phyloP scores from a whole-genome alignment of 2,113 vertebrate species.

The Melanerpes aurifrons region DNA sequence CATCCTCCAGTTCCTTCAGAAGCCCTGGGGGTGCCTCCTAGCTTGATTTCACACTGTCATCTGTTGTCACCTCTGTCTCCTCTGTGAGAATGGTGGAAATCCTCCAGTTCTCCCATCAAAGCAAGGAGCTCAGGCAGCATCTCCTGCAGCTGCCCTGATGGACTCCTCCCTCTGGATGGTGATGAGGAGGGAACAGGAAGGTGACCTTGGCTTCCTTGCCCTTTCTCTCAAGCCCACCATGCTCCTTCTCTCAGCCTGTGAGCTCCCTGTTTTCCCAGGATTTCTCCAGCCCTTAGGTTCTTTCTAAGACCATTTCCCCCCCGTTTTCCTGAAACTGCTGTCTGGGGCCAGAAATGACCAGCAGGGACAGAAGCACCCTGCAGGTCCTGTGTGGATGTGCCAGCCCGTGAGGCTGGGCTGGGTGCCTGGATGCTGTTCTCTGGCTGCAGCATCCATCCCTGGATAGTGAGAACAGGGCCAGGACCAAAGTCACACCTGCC shows the following conservation, averaged over 20 bases:
- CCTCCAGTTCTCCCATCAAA: rapidly evolving
- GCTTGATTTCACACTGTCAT: rapidly evolving
- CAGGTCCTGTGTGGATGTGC: rapidly evolving
- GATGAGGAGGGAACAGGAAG: background rate
- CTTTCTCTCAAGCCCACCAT: background rate
- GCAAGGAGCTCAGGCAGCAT: background rate
- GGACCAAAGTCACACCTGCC: background rate
- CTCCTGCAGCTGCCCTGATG: background rate
- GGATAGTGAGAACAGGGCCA: too few species aligned
- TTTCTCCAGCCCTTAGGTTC: background rate
- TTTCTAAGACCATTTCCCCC: rapidly evolving
- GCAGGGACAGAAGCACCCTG: background rate
- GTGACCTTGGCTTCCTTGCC: background rate
- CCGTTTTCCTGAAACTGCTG: background rate
- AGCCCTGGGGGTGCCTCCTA: background rate
- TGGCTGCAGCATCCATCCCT: background rate
- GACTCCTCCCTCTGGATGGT: background rate
- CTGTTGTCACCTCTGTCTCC: background rate
- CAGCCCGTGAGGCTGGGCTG: background rate
- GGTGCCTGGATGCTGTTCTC: background rate
- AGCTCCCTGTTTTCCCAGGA: background rate
- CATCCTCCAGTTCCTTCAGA: background rate
- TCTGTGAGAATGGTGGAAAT: background rate
- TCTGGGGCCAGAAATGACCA: rapidly evolving
- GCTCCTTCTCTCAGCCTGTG: background rate